Evolutionary conservation across 2,113 vertebrate genomes (phyloP).

Genomic region (Psammodynastes pulverulentus): DNA sequence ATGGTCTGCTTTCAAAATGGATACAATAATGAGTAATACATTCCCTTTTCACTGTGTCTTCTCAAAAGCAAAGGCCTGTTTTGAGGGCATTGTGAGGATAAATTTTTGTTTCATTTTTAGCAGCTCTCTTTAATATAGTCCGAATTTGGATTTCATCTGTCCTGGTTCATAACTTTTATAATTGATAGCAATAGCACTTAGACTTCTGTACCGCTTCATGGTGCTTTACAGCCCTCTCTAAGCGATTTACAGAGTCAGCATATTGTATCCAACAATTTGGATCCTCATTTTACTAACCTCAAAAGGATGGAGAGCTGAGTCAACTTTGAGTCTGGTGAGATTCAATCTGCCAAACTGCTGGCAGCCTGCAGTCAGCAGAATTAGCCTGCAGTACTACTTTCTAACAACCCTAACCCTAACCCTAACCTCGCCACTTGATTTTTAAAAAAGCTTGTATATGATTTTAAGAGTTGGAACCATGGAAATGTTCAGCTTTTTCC

Average conservation of each 20-base stretch:
- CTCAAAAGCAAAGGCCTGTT: background rate
- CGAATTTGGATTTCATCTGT: background rate
- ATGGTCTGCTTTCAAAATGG: background rate
- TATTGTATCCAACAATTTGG: too few species aligned
- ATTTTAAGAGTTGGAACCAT: background rate
- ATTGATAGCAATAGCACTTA: background rate
- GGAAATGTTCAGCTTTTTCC: background rate
- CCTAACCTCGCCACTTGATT: too few species aligned
- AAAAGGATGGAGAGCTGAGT: too few species aligned
- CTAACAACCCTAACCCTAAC: too few species aligned
- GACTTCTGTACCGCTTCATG: too few species aligned
- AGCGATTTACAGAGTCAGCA: too few species aligned
- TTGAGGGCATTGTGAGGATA: background rate
- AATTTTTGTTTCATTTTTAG: background rate
- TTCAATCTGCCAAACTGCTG: too few species aligned
- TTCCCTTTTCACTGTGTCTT: background rate
- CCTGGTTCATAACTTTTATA: background rate
- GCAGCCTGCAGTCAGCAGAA: too few species aligned
- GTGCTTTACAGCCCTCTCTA: too few species aligned
- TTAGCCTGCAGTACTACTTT: too few species aligned
- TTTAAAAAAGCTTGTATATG: background rate
- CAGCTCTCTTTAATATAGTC: background rate
- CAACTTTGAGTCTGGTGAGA: too few species aligned
- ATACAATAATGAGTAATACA: background rate
- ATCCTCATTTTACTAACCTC: too few species aligned